Conservation (phyloP, 1,140 invertebrate genomes). For the Chrysoperla carnea region DNA sequence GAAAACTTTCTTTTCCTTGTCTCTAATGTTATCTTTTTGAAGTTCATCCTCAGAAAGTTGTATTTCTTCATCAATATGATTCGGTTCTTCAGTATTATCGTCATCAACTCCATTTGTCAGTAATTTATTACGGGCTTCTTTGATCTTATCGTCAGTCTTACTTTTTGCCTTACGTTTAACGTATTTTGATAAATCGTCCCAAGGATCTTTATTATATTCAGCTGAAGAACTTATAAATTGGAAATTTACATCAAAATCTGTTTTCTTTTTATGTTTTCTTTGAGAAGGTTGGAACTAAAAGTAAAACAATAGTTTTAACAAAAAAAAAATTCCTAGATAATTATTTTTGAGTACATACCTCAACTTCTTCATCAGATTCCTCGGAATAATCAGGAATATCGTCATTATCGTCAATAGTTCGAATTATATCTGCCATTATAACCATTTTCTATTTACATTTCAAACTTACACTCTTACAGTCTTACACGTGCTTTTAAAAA, state of each 20-base stretch:
- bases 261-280: constrained; percentile 46
- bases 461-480: too few relatives aligned
- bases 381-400: constrained; percentile 61
- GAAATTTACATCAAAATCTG: constrained; percentile 57
- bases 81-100: constrained; percentile 11
- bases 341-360: constrained; percentile 30
- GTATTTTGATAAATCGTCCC: constrained; percentile 71
- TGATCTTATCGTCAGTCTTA: constrained; percentile 75
- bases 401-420: constrained; percentile 62
- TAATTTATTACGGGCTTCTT: constrained; percentile 33
- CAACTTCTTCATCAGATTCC: constrained; percentile 63
- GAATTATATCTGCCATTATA: constrained; percentile 27
- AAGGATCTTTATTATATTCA: constrained; percentile 68
- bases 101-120: constrained; percentile 17
- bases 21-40: constrained; percentile 43
- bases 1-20: constrained; percentile 32
- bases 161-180: constrained; percentile 61
- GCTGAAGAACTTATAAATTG: constrained; percentile 50
- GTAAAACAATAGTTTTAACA: too few relatives aligned
- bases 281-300: constrained; percentile 62
- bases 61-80: constrained; percentile 19
- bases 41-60: constrained; percentile 52
- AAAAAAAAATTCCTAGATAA: neutral
- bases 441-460: too few relatives aligned
- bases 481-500: too few relatives aligned